phyloP scores from a whole-genome alignment of 2,888 invertebrate species.

The Drosophila quinaria region DNA sequence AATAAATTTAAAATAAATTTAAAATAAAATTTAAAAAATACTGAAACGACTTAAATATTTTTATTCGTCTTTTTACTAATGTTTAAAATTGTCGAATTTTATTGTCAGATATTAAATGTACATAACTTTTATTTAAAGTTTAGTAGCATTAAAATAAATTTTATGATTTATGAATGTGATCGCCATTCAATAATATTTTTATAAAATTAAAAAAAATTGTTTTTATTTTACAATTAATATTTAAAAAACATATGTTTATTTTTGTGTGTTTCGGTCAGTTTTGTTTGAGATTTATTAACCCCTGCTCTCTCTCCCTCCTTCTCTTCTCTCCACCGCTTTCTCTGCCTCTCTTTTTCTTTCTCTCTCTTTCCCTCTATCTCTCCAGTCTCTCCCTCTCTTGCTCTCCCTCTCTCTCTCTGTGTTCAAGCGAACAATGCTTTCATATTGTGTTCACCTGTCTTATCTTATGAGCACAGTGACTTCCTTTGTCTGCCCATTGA shows the following conservation, averaged over 20 bases:
- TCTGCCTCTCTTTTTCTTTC: slow-evolving; percentile 1
- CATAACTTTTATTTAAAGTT: too few species aligned
- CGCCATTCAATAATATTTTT: too few species aligned
- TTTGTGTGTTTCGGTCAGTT: not conserved
- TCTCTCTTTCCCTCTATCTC: not conserved
- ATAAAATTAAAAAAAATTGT: too few species aligned
- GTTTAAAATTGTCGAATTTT: not conserved
- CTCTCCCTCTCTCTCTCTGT: slow-evolving; percentile 1
- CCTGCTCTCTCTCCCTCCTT: not conserved
- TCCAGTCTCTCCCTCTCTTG: not conserved
- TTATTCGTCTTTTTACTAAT: not conserved
- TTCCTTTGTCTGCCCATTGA: slow-evolving; percentile 49
- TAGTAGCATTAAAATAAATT: too few species aligned
- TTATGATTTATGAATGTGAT: too few species aligned
- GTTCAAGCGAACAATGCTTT: slow-evolving; percentile 3
- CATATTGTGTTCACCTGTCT: slow-evolving; percentile 48
- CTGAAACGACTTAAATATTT: too few species aligned
- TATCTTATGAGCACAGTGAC: slow-evolving; percentile 49
- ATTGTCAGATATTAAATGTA: too few species aligned
- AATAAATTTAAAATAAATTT: too few species aligned
- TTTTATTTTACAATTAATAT: not conserved
- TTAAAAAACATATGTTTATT: not conserved
- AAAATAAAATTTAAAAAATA: too few species aligned
- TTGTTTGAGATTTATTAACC: slow-evolving; percentile 14
- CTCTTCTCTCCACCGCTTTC: not conserved